Conservation (phyloP, 64 coral and sea anemone species). For the Montipora cactus region DNA sequence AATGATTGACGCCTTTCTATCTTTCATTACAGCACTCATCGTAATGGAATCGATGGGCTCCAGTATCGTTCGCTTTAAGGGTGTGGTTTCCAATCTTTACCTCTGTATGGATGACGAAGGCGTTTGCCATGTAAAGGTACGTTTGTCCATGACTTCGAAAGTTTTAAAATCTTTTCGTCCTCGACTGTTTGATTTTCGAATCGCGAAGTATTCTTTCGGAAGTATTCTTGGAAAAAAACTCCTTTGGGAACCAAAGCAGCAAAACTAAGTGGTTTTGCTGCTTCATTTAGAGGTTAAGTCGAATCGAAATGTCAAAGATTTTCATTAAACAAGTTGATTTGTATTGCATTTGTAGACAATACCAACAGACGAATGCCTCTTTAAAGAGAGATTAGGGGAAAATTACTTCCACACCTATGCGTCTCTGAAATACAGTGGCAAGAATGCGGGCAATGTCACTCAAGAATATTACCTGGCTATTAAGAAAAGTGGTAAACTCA, state of each 20-base stretch:
- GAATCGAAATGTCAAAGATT: too few relatives aligned
- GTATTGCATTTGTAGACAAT: slow-evolving; percentile 15
- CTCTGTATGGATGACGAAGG: slow-evolving; percentile 84
- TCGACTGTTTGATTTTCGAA: too few relatives aligned
- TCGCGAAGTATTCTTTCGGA: too few relatives aligned
- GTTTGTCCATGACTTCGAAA: too few relatives aligned
- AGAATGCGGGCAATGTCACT: slow-evolving; percentile 54
- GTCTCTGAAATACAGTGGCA: slow-evolving; percentile 80
- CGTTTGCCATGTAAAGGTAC: slow-evolving; percentile 62
- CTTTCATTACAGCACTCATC: slow-evolving; percentile 63
- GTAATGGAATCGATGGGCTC: slow-evolving; percentile 75
- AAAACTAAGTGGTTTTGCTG: too few relatives aligned
- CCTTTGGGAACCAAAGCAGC: too few relatives aligned
- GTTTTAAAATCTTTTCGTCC: too few relatives aligned
- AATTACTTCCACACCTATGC: slow-evolving; percentile 82
- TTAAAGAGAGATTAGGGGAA: slow-evolving; percentile 80
- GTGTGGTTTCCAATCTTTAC: slow-evolving; percentile 56
- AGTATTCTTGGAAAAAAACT: too few relatives aligned
- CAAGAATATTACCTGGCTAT: slow-evolving; percentile 86
- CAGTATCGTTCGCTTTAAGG: slow-evolving; percentile 74
- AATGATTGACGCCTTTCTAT: too few relatives aligned
- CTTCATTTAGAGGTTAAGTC: too few relatives aligned
- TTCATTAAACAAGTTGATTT: neutral
- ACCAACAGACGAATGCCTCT: slow-evolving; percentile 78
- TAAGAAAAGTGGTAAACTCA: slow-evolving; percentile 89